Base-by-base conservation (phyloP, 2,797 vertebrate species). In the Enteromius radiatus region DNA sequence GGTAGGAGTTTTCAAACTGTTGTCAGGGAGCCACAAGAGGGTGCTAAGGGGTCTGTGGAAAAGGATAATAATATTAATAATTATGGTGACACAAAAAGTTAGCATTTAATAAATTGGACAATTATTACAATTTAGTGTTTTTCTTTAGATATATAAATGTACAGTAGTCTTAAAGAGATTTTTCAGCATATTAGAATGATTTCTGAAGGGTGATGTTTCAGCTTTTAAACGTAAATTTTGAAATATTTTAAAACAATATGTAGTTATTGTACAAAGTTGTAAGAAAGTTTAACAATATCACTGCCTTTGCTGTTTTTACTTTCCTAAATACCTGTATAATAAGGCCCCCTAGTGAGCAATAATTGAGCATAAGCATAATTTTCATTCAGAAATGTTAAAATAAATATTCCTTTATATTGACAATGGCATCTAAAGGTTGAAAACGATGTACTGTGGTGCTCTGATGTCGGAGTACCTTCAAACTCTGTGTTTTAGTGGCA, bases 401-500 rank as follows among this genome's bases (percentile, higher is more conserved):
- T 45, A 43, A 7, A 70, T 47, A 47, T 47, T 43, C 23, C 21
- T 54, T 73, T 54, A 36, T 74, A 74, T 36, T 14, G 31, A 74
- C 19, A 33, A 33, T 36, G 28, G 21, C 19, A 54, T 74, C 49
- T 21, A 23, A 14, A 56, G 3, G 3, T 19, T 41, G 7, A 59
- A n/a, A 59, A 38, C 12, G 9, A 14, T 11, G 4, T 61, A 17
- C n/a, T 43, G n/a, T 28, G n/a, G 14, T 76, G 73, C 49, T 38
- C 31, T 74, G 3, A 49, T 75, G 11, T 78, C 28, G 49, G 36
- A 59, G 14, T 11, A 36, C 0, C 28, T 79, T 67, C 45, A 69
- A 21, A 28, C n/a, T 63, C 5, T 68, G 23, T 73, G 41, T 69
- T 71, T 84, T 85, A 99, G 97, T 98, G 97, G 97, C 94, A 94